Percentiles rank a stretch among this genome's conserved stretches.
These are phyloP conservation scores for Macrosteles quadrilineatus DNA, from an alignment of 1,140 invertebrate species.

Conservation along the genomic window DNA sequence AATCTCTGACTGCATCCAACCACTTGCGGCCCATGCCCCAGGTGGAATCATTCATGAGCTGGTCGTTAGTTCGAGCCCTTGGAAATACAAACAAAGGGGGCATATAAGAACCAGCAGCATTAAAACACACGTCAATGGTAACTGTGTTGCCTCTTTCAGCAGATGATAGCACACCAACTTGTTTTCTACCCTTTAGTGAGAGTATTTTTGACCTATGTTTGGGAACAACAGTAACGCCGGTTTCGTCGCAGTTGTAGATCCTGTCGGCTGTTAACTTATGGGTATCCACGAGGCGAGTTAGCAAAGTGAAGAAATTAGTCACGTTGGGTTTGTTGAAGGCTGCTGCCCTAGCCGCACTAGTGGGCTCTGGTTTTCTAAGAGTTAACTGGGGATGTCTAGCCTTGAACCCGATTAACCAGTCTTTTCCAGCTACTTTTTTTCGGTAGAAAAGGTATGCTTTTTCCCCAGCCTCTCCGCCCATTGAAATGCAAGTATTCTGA, in stretches of 20 bases:
- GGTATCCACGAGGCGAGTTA: no score
- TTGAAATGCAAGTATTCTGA: neutral
- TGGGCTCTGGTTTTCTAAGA: constrained; percentile 4
- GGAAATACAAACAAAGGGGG: no score
- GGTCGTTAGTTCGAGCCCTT: no score
- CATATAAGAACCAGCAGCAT: no score
- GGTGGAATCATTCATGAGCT: no score
- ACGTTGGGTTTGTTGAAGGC: neutral
- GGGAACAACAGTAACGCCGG: neutral
- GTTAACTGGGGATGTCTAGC: neutral
- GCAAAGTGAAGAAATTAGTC: neutral
- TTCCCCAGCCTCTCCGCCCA: neutral
- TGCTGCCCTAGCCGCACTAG: neutral
- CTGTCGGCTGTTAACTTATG: neutral
- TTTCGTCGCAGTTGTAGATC: neutral
- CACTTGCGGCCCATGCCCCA: no score
- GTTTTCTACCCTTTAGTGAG: no score
- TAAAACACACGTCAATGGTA: no score
- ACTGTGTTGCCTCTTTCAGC: no score
- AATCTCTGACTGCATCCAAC: no score
- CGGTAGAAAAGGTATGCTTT: neutral
- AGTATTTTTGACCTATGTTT: no score
- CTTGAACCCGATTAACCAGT: neutral
- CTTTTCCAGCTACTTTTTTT: neutral
- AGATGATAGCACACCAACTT: no score